Percentiles rank a stretch among this genome's conserved stretches.
phyloP scores from a whole-genome alignment of 2,888 invertebrate species.

The Drosophila dives region DNA sequence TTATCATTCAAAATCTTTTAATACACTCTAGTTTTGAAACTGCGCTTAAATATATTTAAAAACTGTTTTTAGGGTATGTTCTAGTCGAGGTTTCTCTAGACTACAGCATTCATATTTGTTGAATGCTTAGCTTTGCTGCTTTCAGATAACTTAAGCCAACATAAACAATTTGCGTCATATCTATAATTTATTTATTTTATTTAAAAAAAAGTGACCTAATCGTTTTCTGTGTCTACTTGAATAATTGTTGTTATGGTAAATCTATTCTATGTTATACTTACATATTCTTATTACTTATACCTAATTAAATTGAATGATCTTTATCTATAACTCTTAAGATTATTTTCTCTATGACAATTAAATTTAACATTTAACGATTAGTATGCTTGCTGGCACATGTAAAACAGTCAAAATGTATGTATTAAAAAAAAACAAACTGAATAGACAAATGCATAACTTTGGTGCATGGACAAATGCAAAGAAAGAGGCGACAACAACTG shows the following conservation, averaged over 20 bases:
- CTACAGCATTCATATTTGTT: background rate
- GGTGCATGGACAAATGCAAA: conserved; percentile 46
- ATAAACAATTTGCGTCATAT: conserved; percentile 14
- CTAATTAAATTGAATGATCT: background rate
- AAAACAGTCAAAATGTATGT: conserved; percentile 35
- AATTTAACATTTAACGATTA: conserved; percentile 29
- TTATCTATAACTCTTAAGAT: background rate
- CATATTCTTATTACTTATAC: background rate
- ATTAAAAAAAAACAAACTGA: conserved; percentile 19
- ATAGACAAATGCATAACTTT: conserved; percentile 37
- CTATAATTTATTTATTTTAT: conserved; percentile 1
- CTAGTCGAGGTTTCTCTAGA: background rate
- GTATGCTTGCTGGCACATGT: conserved; percentile 34
- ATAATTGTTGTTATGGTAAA: background rate
- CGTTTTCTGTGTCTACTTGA: background rate
- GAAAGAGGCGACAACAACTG: conserved; percentile 32
- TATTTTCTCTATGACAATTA: background rate
- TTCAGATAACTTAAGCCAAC: conserved; percentile 1
- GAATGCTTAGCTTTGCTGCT: conserved; percentile 1
- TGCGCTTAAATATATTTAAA: background rate
- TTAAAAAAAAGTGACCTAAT: conserved; percentile 2
- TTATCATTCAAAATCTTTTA: background rate
- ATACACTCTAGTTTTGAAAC: background rate
- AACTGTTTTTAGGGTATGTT: background rate
- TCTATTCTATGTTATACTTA: background rate